Base-by-base conservation (phyloP, 2,113 vertebrate genomes). In the Microtus oregoni region DNA sequence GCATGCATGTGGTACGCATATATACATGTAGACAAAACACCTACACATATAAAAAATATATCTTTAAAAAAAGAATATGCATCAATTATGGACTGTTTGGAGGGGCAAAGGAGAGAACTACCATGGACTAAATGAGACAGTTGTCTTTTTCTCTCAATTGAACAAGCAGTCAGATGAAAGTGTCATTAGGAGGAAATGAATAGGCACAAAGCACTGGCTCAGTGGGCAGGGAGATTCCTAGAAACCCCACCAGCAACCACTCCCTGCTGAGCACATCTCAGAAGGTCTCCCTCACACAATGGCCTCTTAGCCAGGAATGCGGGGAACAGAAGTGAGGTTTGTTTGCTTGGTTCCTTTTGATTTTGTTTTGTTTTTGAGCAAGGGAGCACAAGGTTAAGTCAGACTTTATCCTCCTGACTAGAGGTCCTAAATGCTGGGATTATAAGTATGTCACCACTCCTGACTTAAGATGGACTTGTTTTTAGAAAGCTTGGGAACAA, bases 181-280 rank as follows among this genome's bases (percentile, higher is more conserved):
- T 88, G 83, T 95, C 41, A 38, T 67, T 96, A 93, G 22, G 83
- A 97, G 76, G 70, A 96, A 96, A 58, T 90, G 85, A 97, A 92
- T 94, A 68, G 81, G 90, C 68, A 90, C 86, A 90, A 96, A 88
- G 55, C 30, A 2, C n/a, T 20, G 28, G 63, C 50, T 75, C 38
- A 70, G 55, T 55, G 47, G 78, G 61, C 22, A 52, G 30, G 89
- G 75, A 82, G 67, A 35, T 52, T 78, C 55, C 58, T 63, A 35
- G 75, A 93, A 88, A 41, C 70, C 26, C 35, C 14, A 30, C 68
- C n/a, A 8, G 30, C 7, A 75, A 63, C 55, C 35, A 44, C 79
- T 86, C 79, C 63, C 61, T 77, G 68, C 76, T 15, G 2, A 26
- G 38, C 41, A 17, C 50, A 35, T 13, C 50, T 75, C 44, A 86